These are phyloP conservation scores for Sphaerophoria rueppellii DNA, from an alignment of 2,888 invertebrate genomes.

Conservation along the genomic window DNA sequence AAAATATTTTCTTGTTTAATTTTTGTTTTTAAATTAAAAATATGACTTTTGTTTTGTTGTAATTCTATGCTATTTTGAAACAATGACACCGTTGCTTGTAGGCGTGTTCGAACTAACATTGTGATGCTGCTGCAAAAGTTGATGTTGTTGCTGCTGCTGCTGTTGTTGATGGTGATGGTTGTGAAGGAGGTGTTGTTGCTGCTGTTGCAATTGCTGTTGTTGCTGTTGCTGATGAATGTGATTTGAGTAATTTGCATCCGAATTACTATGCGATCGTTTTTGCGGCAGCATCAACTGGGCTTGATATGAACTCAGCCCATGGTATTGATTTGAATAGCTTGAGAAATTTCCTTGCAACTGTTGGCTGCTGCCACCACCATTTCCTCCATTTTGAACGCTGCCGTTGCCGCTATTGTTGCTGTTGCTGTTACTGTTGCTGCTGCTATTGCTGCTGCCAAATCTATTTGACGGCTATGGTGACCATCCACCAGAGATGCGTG, in stretches of 20 bases:
- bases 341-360: constrained; percentile 66
- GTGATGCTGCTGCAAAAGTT: constrained; percentile 60
- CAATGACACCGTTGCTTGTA: constrained; percentile 74
- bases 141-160: constrained; percentile 63
- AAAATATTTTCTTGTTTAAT: constrained; percentile 63
- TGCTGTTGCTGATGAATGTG: constrained; percentile 66
- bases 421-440: constrained; percentile 71
- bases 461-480: constrained; percentile 88
- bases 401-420: constrained; percentile 75
- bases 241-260: constrained; percentile 60
- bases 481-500: constrained; percentile 95
- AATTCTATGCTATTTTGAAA: constrained; percentile 74
- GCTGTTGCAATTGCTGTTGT: constrained; percentile 67
- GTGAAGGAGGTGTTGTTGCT: constrained; percentile 60
- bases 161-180: constrained; percentile 70
- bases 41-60: constrained; percentile 74
- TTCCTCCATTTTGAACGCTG: constrained; percentile 75
- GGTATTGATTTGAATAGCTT: constrained; percentile 72
- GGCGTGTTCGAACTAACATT: constrained; percentile 64
- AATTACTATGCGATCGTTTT: constrained; percentile 55
- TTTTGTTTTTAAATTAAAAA: constrained; percentile 68
- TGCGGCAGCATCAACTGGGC: constrained; percentile 66
- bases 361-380: constrained; percentile 45
- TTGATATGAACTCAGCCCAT: constrained; percentile 67
- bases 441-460: constrained; percentile 73